Evolutionary conservation across 1,140 invertebrate species (phyloP).

Genomic region (Drosophila bocqueti): DNA sequence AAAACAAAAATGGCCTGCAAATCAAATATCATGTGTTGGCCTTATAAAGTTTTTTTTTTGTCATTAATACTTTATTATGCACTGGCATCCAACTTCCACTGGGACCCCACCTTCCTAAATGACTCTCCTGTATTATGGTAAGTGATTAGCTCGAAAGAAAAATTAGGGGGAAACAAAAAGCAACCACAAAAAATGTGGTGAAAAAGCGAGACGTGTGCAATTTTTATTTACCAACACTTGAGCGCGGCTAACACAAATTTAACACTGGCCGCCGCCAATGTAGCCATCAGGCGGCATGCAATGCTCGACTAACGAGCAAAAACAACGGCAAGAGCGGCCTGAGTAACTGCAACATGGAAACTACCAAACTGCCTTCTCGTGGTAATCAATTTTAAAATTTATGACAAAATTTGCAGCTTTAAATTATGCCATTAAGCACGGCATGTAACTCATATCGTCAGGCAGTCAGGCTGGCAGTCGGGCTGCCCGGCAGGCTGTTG

Average conservation of each 20-base stretch:
- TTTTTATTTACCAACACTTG: constrained; percentile 63
- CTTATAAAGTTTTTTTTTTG: constrained; percentile 28
- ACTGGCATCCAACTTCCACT: not conserved
- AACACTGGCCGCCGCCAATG: constrained; percentile 77
- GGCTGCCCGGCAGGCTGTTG: constrained; percentile 48
- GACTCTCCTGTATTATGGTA: constrained; percentile 38
- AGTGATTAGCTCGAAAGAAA: constrained; percentile 48
- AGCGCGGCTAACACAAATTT: constrained; percentile 72
- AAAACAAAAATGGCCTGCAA: too few relatives aligned
- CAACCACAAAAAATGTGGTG: constrained; percentile 12
- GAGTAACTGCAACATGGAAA: constrained; percentile 58
- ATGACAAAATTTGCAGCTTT: constrained; percentile 85
- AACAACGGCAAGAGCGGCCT: constrained; percentile 58
- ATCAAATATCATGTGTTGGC: constrained; percentile 17
- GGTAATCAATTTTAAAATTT: constrained; percentile 85
- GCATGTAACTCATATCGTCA: constrained; percentile 85
- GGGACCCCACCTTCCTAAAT: constrained; percentile 10
- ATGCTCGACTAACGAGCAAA: constrained; percentile 80
- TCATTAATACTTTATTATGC: constrained; percentile 18
- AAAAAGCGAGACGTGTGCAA: constrained; percentile 40
- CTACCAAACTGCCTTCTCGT: constrained; percentile 71
- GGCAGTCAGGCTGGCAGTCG: constrained; percentile 45
- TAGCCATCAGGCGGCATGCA: constrained; percentile 81
- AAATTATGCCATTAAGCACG: constrained; percentile 85
- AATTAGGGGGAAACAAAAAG: constrained; percentile 23